Evolutionary conservation across 2,888 invertebrate species (phyloP), one percentile per base, ranked within the genome.

Genomic region (Crepidodera aurea): DNA sequence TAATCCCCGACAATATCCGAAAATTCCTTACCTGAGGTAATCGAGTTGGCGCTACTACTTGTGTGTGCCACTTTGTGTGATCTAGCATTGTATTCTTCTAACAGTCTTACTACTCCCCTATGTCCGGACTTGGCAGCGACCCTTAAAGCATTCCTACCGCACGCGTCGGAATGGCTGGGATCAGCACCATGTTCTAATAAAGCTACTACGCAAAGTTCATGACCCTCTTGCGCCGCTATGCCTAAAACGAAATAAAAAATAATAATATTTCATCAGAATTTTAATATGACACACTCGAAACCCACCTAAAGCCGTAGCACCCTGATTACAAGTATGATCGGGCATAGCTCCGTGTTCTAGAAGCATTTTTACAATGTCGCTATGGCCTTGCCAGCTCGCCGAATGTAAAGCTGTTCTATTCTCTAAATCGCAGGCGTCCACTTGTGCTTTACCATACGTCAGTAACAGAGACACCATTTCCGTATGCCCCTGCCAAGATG

Each of bases 171-270:
- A 74, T 93, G 93, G 73, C 88, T 85, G 0, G 93, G 94, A 80
- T 93, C 92, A 0, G 93, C 94, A 12, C 93, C 93, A 70, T 93
- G 92, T 73, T 92, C 91, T 37, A 92, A 80, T 22, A 94, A 81
- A 75, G 89, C 91, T 60, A 92, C 84, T 0, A 97, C 97, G 75
- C 96, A 96, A 65, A 92, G 90, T 72, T 94, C 94, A 77, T 96
- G 96, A 0, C 97, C 97, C 79, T 97, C 97, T 80, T 97, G 97
- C 0, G 97, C 94, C 0, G 97, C 96, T 60, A 98, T 96, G 73
- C 96, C 92, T 89, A 71, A 1, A 65, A 27, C 46, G 42, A 18
- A 51, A 59, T 18, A 10, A 4, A 40, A n/a, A 37, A 37, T 37
- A n/a, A 37, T 37, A 6, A n/a, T n/a, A n/a, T n/a, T n/a, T n/a